These are phyloP conservation scores for Mystacornis crossleyi DNA, from an alignment of 2,113 vertebrate genomes.

Conservation along the genomic window DNA sequence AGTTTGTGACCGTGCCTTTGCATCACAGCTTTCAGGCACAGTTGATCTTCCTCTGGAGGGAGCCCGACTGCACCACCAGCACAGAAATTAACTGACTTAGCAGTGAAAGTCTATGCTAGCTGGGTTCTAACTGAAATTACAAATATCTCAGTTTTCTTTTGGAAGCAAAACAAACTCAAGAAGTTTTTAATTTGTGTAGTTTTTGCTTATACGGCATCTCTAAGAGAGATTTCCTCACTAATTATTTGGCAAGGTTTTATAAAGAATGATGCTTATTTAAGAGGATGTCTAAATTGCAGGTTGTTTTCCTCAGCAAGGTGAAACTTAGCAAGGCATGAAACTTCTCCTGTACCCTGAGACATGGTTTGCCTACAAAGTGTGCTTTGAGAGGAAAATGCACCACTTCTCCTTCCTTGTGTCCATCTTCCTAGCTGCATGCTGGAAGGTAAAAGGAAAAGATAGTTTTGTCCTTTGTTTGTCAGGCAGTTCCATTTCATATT, in stretches of 20 bases:
- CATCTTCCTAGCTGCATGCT: neutral
- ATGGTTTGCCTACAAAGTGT: accelerated
- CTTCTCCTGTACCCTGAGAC: neutral
- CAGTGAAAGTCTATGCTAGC: neutral
- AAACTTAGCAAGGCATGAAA: neutral
- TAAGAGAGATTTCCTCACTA: neutral
- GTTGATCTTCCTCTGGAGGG: neutral
- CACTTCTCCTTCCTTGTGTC: neutral
- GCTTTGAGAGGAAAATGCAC: neutral
- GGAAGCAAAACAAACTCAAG: neutral
- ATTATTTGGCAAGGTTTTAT: neutral
- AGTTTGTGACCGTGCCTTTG: neutral
- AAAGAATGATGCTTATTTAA: neutral
- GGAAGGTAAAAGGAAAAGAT: neutral
- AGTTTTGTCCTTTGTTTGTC: neutral
- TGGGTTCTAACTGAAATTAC: neutral
- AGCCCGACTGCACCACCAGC: neutral
- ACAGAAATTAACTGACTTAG: neutral
- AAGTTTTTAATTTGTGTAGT: neutral
- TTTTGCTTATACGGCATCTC: neutral
- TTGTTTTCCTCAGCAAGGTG: neutral
- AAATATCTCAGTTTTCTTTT: neutral
- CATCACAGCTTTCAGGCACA: accelerated
- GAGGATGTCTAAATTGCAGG: neutral
- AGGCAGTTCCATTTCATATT: neutral